Conservation (phyloP, 1,140 invertebrate genomes). For the Aplysia californica region DNA sequence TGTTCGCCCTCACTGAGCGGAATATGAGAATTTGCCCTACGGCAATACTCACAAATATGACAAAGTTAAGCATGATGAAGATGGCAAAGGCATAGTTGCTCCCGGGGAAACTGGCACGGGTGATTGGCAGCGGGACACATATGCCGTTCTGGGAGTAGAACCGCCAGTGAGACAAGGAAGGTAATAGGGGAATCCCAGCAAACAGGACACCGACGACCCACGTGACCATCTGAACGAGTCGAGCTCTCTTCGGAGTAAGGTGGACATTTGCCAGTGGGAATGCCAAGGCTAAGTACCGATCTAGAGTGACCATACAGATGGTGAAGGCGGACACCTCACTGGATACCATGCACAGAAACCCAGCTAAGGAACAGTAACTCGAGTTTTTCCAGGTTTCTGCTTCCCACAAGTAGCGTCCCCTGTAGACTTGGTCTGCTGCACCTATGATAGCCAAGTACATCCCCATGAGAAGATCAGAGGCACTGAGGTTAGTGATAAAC, state of each 20-base stretch:
- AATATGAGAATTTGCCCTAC: constrained; percentile 43
- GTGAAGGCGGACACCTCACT: no score
- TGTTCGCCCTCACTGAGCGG: constrained; percentile 12
- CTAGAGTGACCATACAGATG: no score
- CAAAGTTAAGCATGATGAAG: constrained; percentile 40
- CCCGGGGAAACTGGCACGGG: constrained; percentile 29
- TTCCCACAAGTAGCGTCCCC: constrained; percentile 40
- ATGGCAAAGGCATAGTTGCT: constrained; percentile 39
- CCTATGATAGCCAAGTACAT: constrained; percentile 12
- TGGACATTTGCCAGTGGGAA: no score
- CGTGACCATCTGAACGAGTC: constrained; percentile 16
- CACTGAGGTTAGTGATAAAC: constrained; percentile 40
- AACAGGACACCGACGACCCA: no score
- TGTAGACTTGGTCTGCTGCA: no score
- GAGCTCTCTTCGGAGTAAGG: constrained; percentile 16
- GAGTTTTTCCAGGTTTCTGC: constrained; percentile 20
- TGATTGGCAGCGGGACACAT: no score
- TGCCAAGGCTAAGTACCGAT: no score
- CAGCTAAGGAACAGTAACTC: no score
- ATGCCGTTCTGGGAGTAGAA: constrained; percentile 42
- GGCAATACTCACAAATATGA: constrained; percentile 36
- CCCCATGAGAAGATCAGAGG: constrained; percentile 27
- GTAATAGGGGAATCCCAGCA: constrained; percentile 20
- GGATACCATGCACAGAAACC: no score
- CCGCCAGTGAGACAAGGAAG: constrained; percentile 21